A percentile compares a stretch with the other conserved stretches of the same genome.
Evolutionary conservation across 92 coral and sea anemone species (phyloP).

Genomic region (Epizoanthus rinbou): DNA sequence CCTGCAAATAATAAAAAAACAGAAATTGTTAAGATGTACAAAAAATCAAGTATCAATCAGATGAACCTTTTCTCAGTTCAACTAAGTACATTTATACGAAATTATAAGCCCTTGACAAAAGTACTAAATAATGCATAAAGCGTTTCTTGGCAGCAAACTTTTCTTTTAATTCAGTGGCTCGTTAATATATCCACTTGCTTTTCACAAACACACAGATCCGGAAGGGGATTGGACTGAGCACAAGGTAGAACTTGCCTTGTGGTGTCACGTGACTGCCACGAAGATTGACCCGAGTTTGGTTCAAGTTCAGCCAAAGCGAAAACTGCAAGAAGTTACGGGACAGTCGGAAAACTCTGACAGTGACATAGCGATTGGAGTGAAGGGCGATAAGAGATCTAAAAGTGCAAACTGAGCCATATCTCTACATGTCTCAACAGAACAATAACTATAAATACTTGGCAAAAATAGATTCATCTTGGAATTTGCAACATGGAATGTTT

Average conservation of each 20-base stretch:
- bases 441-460: too few relatives aligned
- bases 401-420: neutral
- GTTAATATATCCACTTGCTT: neutral
- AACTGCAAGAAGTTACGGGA: slow-evolving; percentile 21
- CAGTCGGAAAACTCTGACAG: slow-evolving; percentile 18
- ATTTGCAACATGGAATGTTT: too few relatives aligned
- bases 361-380: neutral
- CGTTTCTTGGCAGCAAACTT: too few relatives aligned
- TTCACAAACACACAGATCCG: slow-evolving; percentile 58
- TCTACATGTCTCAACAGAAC: too few relatives aligned
- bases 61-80: too few relatives aligned
- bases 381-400: slow-evolving; percentile 9
- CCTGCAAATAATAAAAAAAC: too few relatives aligned
- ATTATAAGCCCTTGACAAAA: too few relatives aligned
- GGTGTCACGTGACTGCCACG: slow-evolving; percentile 76
- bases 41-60: too few relatives aligned
- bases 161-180: neutral
- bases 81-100: too few relatives aligned
- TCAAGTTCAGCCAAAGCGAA: slow-evolving; percentile 23
- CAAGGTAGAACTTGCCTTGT: slow-evolving; percentile 86
- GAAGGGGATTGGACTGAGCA: slow-evolving; percentile 90
- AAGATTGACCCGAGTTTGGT: slow-evolving; percentile 72
- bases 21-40: too few relatives aligned
- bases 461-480: too few relatives aligned
- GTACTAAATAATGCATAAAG: too few relatives aligned